Evolutionary conservation across 1,140 invertebrate genomes (phyloP).

Genomic region (Bombus soroeensis): DNA sequence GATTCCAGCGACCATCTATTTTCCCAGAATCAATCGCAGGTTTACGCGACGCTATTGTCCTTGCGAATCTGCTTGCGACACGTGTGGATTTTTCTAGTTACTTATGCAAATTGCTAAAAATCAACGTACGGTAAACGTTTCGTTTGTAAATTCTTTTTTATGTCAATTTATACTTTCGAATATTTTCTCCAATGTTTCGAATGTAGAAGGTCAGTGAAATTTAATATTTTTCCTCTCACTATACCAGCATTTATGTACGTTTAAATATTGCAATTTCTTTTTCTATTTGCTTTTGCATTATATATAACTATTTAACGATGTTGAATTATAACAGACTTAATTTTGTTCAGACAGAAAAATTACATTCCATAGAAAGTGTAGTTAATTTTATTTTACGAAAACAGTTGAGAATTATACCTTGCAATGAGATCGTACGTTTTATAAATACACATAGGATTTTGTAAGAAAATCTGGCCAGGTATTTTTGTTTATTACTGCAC

Average conservation of each 20-base stretch:
- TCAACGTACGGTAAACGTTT: not conserved
- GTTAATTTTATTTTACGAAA: too few species aligned
- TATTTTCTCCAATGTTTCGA: not conserved
- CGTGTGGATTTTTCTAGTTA: not conserved
- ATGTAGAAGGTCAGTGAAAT: not conserved
- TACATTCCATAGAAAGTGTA: too few species aligned
- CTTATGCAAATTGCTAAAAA: not conserved
- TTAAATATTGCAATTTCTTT: too few species aligned
- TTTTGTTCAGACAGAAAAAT: too few species aligned
- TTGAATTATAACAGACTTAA: too few species aligned
- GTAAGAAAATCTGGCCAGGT: not conserved
- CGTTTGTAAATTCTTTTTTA: not conserved
- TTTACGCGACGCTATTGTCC: not conserved
- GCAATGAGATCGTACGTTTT: too few species aligned
- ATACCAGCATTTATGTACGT: too few species aligned
- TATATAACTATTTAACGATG: too few species aligned
- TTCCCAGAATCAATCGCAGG: not conserved
- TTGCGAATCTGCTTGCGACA: not conserved
- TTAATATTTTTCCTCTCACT: too few species aligned
- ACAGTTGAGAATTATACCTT: too few species aligned
- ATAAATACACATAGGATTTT: not conserved
- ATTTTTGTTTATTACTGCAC: not conserved
- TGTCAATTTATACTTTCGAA: not conserved
- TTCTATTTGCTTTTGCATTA: too few species aligned
- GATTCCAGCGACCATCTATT: not conserved